A percentile compares a stretch with the other conserved stretches of the same genome.
phyloP scores from a whole-genome alignment of 2,888 invertebrate species.

The Bombyx huttoni region DNA sequence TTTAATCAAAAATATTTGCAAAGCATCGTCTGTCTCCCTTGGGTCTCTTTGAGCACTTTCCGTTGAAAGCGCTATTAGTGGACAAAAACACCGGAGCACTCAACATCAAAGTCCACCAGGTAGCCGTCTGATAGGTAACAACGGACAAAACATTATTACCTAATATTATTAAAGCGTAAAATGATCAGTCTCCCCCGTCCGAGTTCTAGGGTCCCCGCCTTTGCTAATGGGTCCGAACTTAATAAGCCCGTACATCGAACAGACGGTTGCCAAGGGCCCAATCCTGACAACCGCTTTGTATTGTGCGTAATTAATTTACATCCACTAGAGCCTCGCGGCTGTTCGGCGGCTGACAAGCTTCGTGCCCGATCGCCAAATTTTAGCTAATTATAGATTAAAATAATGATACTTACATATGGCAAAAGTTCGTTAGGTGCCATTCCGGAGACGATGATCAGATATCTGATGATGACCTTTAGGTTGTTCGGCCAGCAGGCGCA shows the following conservation, averaged over 20 bases:
- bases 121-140: not conserved
- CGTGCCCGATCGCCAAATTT: not conserved
- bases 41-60: not conserved
- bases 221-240: too few species aligned
- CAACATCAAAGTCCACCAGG: not conserved
- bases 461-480: constrained; percentile 95
- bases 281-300: not conserved
- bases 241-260: too few species aligned
- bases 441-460: constrained; percentile 95
- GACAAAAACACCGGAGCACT: not conserved
- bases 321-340: too few species aligned
- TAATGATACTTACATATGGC: constrained; percentile 80
- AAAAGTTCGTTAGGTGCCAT: constrained; percentile 97
- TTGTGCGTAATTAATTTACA: not conserved
- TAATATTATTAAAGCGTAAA: not conserved
- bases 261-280: not conserved
- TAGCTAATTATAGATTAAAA: too few species aligned
- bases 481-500: constrained; percentile 98
- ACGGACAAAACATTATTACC: not conserved
- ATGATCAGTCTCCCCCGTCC: not conserved
- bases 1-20: too few species aligned
- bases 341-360: not conserved
- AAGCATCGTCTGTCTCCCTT: not conserved
- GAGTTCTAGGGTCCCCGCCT: too few species aligned
- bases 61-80: not conserved